Evolutionary conservation across 2,888 invertebrate genomes (phyloP), one percentile per base, ranked within the genome.

Genomic region (Ophioninae sp.): DNA sequence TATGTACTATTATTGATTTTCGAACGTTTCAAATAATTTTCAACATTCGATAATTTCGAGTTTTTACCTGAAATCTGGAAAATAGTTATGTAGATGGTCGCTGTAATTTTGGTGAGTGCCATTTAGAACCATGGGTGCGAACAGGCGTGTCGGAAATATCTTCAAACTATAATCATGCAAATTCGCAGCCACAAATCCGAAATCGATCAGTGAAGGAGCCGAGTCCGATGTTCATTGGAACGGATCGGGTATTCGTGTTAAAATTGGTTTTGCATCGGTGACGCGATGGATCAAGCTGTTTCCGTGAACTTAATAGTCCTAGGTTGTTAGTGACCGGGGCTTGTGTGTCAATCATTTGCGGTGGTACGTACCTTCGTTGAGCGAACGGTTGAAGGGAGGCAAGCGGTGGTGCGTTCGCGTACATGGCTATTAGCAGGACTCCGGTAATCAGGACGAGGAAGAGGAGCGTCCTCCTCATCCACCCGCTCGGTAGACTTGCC

Each of bases 381-480:
- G 92, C 88, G 80, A 92, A 92, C 10, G 92, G 91, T 76, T 92
- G 92, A 1, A 92, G 89, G 2, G 93, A 91, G 7, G 89, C 92
- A 57, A 92, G 92, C 7, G 92, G 92, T 64, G 93, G 93, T 74
- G 92, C 89, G 85, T 92, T 91, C 57, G 93, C 91, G 89, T 94
- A 94, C 91, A 94, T 93, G 81, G 94, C 94, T 85, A 94, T 92
- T 86, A 94, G 92, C 73, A 94, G 91, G 73, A 93, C 92, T 78
- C 94, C 93, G 85, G 94, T 94, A 88, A 94, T 91, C 85, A 94
- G 89, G 87, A 93, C 93, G 81, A 93, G 94, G 87, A 93, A 93
- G 91, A 93, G 94, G 92, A 94, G 94, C 91, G 91, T 94, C 89
- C 93, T 93, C 93, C 94, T 93, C 91, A 94, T 92, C 91, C 94